A percentile compares a stretch with the other conserved stretches of the same genome.
phyloP scores from a whole-genome alignment of 2,888 invertebrate genomes.

The Bellardia bayeri region DNA sequence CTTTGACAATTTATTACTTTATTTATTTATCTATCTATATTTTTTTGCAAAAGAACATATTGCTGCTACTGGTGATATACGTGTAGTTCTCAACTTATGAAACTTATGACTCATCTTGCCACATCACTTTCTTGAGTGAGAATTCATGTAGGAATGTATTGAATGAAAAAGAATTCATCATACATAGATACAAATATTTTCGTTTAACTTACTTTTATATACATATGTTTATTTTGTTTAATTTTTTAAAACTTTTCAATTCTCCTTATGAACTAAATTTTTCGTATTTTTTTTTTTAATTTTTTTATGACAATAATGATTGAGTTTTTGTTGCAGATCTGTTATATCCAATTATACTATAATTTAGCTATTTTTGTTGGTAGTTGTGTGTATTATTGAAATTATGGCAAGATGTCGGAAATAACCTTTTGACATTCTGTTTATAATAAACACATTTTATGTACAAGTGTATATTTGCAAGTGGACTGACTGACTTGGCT shows the following conservation, averaged over 20 bases:
- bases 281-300: neutral
- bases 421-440: constrained; percentile 67
- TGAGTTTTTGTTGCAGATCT: constrained; percentile 50
- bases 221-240: neutral
- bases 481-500: neutral
- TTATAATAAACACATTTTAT: constrained; percentile 32
- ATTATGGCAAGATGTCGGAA: constrained; percentile 65
- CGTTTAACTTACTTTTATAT: neutral
- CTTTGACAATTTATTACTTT: constrained; percentile 30
- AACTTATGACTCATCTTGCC: constrained; percentile 32
- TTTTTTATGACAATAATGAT: constrained; percentile 36
- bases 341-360: constrained; percentile 21
- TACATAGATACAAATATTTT: neutral
- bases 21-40: neutral
- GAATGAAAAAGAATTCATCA: constrained; percentile 2
- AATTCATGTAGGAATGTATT: too few species aligned
- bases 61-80: neutral
- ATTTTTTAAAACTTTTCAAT: constrained; percentile 2
- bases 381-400: constrained; percentile 41
- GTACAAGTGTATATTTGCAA: constrained; percentile 5
- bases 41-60: neutral
- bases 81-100: neutral
- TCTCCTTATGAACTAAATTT: constrained; percentile 22
- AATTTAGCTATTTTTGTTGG: constrained; percentile 28
- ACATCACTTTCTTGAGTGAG: neutral